These are phyloP conservation scores for Bujurquina vittata DNA, from an alignment of 2,113 vertebrate species.

Conservation along the genomic window DNA sequence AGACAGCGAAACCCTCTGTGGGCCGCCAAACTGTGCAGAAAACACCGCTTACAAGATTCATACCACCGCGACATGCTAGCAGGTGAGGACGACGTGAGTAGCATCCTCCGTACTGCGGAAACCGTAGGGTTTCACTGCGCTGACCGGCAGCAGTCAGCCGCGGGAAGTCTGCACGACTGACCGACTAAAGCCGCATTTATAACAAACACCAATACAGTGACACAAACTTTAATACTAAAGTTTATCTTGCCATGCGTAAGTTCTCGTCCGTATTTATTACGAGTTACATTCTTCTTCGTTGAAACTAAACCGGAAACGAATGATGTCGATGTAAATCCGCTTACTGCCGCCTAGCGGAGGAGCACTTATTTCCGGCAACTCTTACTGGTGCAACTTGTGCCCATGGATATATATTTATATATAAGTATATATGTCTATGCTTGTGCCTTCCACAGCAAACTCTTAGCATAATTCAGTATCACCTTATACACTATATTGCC, in stretches of 20 bases:
- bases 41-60: neutral
- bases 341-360: constrained; percentile 33
- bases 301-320: neutral
- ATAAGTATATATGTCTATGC: no score
- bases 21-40: neutral
- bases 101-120: neutral
- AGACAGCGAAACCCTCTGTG: neutral
- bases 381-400: neutral
- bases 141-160: neutral
- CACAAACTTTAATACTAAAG: neutral
- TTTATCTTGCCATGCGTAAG: neutral
- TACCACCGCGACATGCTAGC: constrained; percentile 15
- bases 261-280: neutral
- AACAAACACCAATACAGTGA: neutral
- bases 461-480: no score
- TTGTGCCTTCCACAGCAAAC: no score
- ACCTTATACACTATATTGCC: no score
- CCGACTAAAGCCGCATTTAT: neutral
- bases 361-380: neutral
- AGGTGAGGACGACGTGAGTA: neutral
- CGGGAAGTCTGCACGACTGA: accelerated
- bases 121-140: neutral
- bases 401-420: neutral
- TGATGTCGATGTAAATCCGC: accelerated
- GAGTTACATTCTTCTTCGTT: constrained; percentile 21